Percentiles rank a stretch among this genome's conserved stretches.
phyloP scores from a whole-genome alignment of 2,113 vertebrate genomes.

The Oncorhynchus gorbuscha region DNA sequence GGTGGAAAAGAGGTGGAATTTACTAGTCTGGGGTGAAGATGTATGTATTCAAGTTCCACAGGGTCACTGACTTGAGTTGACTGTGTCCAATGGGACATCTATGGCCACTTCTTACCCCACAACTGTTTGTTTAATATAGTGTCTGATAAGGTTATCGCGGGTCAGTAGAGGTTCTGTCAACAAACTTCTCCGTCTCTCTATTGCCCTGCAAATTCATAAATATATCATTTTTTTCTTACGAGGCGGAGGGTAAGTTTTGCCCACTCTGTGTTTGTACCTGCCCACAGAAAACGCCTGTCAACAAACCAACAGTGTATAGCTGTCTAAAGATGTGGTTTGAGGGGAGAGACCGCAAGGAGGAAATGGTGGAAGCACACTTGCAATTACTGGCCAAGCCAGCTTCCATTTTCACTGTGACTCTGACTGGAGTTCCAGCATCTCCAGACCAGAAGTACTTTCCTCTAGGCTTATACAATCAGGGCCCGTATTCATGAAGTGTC shows the following conservation, averaged over 20 bases:
- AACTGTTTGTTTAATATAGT: background rate
- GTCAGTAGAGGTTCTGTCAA: background rate
- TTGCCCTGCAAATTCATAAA: background rate
- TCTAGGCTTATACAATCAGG: background rate
- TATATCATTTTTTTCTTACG: background rate
- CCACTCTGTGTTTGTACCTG: constrained; percentile 22
- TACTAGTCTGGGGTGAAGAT: background rate
- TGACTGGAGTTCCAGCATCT: constrained; percentile 34
- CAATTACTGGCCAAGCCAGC: constrained; percentile 36
- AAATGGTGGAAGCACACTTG: constrained; percentile 43
- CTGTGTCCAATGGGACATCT: background rate
- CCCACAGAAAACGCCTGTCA: constrained; percentile 53
- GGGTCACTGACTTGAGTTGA: background rate
- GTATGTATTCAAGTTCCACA: background rate
- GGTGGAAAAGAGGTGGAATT: too few species aligned
- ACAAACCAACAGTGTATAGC: constrained; percentile 50
- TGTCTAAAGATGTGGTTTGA: constrained; percentile 49
- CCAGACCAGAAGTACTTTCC: background rate
- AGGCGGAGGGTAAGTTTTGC: background rate
- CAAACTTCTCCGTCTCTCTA: background rate
- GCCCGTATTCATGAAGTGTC: too few species aligned
- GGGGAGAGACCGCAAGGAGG: constrained; percentile 52
- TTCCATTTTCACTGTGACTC: constrained; percentile 20
- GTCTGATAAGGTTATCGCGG: background rate
- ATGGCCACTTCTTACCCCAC: background rate